Percentiles rank a stretch among this genome's conserved stretches.
phyloP scores from a whole-genome alignment of 2,888 invertebrate species.

The Ferrisia virgata region DNA sequence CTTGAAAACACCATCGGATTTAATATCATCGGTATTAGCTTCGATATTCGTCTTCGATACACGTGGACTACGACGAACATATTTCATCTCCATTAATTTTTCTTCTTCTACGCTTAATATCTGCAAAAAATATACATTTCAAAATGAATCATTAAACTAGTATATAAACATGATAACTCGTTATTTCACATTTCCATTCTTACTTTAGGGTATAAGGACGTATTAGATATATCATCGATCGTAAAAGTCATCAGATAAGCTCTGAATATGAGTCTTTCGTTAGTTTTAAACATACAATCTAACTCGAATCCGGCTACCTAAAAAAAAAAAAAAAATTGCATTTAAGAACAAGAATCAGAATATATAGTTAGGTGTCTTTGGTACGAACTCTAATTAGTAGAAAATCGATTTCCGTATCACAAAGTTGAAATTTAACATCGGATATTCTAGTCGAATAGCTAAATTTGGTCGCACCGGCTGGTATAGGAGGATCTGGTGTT shows the following conservation, averaged over 20 bases:
- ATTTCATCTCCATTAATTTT: conserved; percentile 74
- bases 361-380: no score
- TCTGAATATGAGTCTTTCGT: conserved; percentile 71
- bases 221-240: conserved; percentile 69
- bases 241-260: conserved; percentile 66
- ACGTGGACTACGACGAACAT: conserved; percentile 66
- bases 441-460: conserved; percentile 67
- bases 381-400: conserved; percentile 62
- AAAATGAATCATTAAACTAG: not conserved
- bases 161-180: not conserved
- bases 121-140: conserved; percentile 53
- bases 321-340: conserved; percentile 37
- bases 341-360: not conserved
- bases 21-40: conserved; percentile 56
- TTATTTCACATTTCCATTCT: conserved; percentile 4
- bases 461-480: conserved; percentile 71
- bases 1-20: conserved; percentile 68
- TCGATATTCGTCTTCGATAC: conserved; percentile 58
- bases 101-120: conserved; percentile 75
- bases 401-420: conserved; percentile 69
- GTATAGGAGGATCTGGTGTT: conserved; percentile 65
- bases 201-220: conserved; percentile 63
- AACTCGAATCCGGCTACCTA: conserved; percentile 63
- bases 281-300: conserved; percentile 73
- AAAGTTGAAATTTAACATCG: conserved; percentile 64